Evolutionary conservation across 2,797 vertebrate genomes (phyloP), one percentile per base, ranked within the genome.

Genomic region (Brachyalestes nurse): DNA sequence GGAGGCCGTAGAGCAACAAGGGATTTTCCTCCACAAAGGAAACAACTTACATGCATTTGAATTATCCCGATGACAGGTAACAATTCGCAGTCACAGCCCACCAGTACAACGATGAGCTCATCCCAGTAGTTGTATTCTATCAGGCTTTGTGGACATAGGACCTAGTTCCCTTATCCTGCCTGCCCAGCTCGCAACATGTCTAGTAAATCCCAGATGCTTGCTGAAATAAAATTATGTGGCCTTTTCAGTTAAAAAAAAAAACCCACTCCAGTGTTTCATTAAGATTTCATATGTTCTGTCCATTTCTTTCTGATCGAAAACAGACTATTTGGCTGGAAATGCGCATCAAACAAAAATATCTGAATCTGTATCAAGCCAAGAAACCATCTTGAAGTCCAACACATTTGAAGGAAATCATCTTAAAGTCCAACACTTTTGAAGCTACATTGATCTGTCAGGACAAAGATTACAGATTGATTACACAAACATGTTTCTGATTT

Each of bases 11-110:
- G 74, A n/a, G 80, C 78, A 78, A 82, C 21, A 21, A 72, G 72
- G 78, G 73, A 78, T 83, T 86, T 86, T 69, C 65, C 69, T 61
- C 34, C 72, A 38, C 67, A 60, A 80, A 81, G 85, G 83, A 86
- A 88, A 86, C 75, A 77, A 85, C 71, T 78, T 84, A 87, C 85
- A 91, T 85, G 88, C 82, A 73, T 87, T 79, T 80, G 80, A 90
- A 91, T 89, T 84, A 89, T 84, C 72, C 71, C 3, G 38, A 82
- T 89, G 88, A 92, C 87, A 90, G 87, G 88, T 88, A 86, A 85
- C 84, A 86, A 71, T 85, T 75, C 77, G 77, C 84, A 90, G 83
- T 86, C 73, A 75, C 85, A 77, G 88, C 85, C 85, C 88, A 82
- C 72, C 79, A 86, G 79, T 78, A 74, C 62, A 73, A 51, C 7